Conservation (phyloP, 2,113 vertebrate species). For the Pseudorectes ferrugineus region DNA sequence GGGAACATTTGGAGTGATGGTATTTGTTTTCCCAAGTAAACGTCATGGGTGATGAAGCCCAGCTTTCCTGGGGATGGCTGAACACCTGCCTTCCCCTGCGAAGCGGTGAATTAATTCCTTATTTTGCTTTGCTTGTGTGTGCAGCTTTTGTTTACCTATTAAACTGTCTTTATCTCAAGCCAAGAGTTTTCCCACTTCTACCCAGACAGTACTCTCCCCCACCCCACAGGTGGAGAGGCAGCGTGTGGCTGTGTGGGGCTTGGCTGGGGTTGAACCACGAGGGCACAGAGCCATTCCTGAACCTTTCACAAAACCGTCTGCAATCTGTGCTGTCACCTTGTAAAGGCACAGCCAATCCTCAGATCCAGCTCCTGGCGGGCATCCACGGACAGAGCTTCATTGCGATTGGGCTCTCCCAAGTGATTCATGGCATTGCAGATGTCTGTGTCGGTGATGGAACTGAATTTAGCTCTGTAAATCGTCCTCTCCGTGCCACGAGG, state of each 20-base stretch:
- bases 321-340: conserved; percentile 75
- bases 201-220: background rate
- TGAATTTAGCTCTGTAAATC: conserved; percentile 90
- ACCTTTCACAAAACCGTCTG: background rate
- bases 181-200: background rate
- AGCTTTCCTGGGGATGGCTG: background rate
- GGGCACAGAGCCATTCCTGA: background rate
- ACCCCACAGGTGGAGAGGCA: background rate
- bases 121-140: background rate
- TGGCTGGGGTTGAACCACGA: background rate
- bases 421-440: conserved; percentile 91
- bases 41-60: background rate
- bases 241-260: background rate
- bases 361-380: conserved; percentile 97
- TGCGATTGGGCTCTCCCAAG: conserved; percentile 89
- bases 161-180: background rate
- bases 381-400: conserved; percentile 92
- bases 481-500: conserved; percentile 66
- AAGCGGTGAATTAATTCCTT: background rate
- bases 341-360: conserved; percentile 96
- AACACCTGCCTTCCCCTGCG: background rate
- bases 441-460: conserved; percentile 95
- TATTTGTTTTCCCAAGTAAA: background rate
- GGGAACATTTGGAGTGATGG: background rate
- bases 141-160: background rate